A percentile compares a stretch with the other conserved stretches of the same genome.
phyloP scores from a whole-genome alignment of 2,797 vertebrate species.

The Dicrostonyx torquatus region DNA sequence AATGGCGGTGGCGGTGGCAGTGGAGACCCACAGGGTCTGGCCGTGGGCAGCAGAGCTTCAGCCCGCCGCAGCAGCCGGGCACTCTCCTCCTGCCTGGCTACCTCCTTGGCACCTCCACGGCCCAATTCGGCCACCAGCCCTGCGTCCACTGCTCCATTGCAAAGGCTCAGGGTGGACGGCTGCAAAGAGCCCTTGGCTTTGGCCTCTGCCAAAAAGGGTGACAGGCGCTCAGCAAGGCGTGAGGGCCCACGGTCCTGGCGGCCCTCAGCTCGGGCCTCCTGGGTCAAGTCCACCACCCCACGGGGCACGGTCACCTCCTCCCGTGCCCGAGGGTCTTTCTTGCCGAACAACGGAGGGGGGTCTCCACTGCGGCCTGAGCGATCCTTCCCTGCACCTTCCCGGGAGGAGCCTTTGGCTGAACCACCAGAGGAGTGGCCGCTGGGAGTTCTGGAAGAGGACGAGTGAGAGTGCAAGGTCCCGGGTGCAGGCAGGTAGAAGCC shows the following conservation, averaged over 20 bases:
- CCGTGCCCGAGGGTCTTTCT: slow-evolving; percentile 87
- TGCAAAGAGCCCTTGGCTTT: slow-evolving; percentile 88
- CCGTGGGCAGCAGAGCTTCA: slow-evolving; percentile 87
- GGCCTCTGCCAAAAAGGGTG: slow-evolving; percentile 85
- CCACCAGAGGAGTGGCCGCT: slow-evolving; percentile 86
- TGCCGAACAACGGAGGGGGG: slow-evolving; percentile 86
- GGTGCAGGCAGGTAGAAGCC: slow-evolving; percentile 93
- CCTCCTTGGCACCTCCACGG: slow-evolving; percentile 85
- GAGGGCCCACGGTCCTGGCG: slow-evolving; percentile 85
- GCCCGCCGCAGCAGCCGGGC: slow-evolving; percentile 88
- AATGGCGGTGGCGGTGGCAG: slow-evolving; percentile 83
- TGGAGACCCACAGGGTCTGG: slow-evolving; percentile 90
- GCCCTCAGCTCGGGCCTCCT: slow-evolving; percentile 88
- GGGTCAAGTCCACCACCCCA: slow-evolving; percentile 94
- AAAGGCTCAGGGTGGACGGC: slow-evolving; percentile 85
- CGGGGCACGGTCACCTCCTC: slow-evolving; percentile 90
- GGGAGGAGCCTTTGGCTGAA: slow-evolving; percentile 87
- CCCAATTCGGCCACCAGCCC: slow-evolving; percentile 83
- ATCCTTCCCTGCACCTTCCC: slow-evolving; percentile 91
- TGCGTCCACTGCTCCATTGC: slow-evolving; percentile 79
- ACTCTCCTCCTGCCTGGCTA: slow-evolving; percentile 88
- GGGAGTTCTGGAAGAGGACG: slow-evolving; percentile 86
- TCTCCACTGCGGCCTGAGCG: slow-evolving; percentile 85
- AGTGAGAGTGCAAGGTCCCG: slow-evolving; percentile 88
- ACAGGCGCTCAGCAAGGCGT: slow-evolving; percentile 85